phyloP scores from a whole-genome alignment of 2,797 vertebrate species.

The Dendrocincla fuliginosa region DNA sequence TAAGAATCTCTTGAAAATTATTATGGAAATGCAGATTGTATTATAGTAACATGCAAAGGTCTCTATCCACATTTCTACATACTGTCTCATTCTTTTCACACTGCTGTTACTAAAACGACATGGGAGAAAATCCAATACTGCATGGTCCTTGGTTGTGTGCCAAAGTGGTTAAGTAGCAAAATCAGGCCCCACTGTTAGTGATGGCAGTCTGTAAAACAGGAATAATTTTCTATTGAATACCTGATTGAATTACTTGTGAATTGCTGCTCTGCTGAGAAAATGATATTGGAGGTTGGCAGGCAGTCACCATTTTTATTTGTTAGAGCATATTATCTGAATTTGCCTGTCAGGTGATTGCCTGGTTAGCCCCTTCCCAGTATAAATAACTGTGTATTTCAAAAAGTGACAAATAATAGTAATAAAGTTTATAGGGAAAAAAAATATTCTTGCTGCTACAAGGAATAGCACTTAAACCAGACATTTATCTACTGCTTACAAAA shows the following conservation, averaged over 20 bases:
- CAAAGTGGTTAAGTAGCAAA: conserved; percentile 43
- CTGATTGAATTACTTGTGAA: conserved; percentile 68
- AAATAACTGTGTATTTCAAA: conserved; percentile 41
- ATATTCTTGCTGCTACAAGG: conserved; percentile 6
- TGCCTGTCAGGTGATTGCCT: conserved; percentile 40
- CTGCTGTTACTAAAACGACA: not conserved
- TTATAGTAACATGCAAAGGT: not conserved
- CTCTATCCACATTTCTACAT: not conserved
- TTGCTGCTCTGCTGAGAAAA: conserved; percentile 63
- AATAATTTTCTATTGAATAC: conserved; percentile 63
- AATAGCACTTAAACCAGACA: conserved; percentile 30
- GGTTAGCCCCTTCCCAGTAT: conserved; percentile 18
- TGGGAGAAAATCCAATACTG: conserved; percentile 14
- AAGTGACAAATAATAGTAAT: conserved; percentile 62
- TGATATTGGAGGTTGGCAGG: conserved; percentile 48
- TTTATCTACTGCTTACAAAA: conserved; percentile 31
- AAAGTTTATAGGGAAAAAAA: conserved; percentile 14
- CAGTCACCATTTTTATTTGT: conserved; percentile 47
- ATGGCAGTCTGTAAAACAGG: conserved; percentile 39
- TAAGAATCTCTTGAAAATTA: not conserved
- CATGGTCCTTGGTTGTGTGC: not conserved
- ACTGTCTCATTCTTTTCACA: not conserved
- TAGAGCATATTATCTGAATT: conserved; percentile 47
- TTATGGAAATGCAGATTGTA: not conserved
- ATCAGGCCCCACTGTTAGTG: conserved; percentile 12